Base-by-base conservation (phyloP, 1,140 invertebrate genomes). In the Polypedilum pembai region DNA sequence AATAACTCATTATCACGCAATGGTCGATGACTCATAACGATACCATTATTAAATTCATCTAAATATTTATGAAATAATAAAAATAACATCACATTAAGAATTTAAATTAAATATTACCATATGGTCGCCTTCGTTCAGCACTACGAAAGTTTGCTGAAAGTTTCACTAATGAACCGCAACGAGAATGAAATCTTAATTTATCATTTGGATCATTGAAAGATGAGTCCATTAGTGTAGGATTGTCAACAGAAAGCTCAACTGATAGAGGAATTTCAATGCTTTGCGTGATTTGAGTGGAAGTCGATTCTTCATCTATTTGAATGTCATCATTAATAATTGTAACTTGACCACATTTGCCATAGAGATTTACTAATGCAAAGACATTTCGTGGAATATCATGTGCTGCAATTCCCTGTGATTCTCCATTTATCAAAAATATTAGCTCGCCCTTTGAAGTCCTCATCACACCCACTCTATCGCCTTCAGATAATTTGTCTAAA, bases 21-120 rank as follows among this genome's bases (percentile, higher is more conserved):
- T 0, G 93, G 89, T 73, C 95, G 86, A 79, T 95, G 92, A 0
- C 93, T 95, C 91, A 96, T 94, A 0, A 95, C 93, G 8, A 96
- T 93, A 5, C 92, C 94, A 82, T 96, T 95, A 82, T 95, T 95
- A 79, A 98, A 98, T 82, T 98, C 95, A 80, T 96, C 24, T 33
- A 33, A 33, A 33, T 33, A 33, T 3, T 33, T 33, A 3, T 33
- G 24, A 33, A 33, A 33, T 33, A 3, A 33, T 33, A 3, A 33
- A 33, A 3, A 33, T 5, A 33, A 33, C 5, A 3, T 33, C 24
- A 33, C 5, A 3, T 33, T 33, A 3, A 33, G 24, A 33, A 33
- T 3, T 33, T 33, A 33, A 33, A 3, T 33, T 3, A 3, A 33
- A 33, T 3, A 33, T 33, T 33, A 33, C 24, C 95, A n/a, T 94